Conservation (phyloP, 2,113 vertebrate species). For the Ictalurus punctatus region DNA sequence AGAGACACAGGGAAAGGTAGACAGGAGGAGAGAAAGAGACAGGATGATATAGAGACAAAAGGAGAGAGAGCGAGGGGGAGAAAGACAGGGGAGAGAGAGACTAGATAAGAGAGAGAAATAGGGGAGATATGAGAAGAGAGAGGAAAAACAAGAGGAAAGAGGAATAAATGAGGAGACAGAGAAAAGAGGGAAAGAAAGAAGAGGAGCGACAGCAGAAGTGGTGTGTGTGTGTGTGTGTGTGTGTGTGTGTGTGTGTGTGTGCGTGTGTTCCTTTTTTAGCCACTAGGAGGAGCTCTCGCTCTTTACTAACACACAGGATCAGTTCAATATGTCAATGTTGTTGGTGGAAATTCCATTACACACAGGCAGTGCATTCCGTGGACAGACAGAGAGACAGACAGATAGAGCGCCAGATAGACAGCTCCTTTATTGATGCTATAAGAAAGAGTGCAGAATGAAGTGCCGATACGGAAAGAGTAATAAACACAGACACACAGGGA, state of each 20-base stretch:
- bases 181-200: neutral
- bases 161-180: neutral
- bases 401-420: neutral
- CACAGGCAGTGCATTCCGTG: neutral
- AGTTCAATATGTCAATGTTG: neutral
- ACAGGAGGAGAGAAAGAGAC: neutral
- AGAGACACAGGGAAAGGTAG: slow-evolving; percentile 57
- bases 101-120: neutral
- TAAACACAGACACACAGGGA: slow-evolving; percentile 1
- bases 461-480: neutral
- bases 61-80: no score
- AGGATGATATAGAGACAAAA: slow-evolving; percentile 57
- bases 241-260: neutral
- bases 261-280: neutral
- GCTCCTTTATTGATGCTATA: slow-evolving; percentile 9
- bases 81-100: slow-evolving; percentile 22
- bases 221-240: no score
- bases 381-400: neutral
- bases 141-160: neutral
- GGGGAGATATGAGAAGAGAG: neutral
- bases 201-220: neutral
- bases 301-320: slow-evolving; percentile 9
- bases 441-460: slow-evolving; percentile 18
- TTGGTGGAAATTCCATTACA: slow-evolving; percentile 15
- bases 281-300: slow-evolving; percentile 10